Evolutionary conservation across 2,113 vertebrate genomes (phyloP).

Genomic region (Osmerus mordax): DNA sequence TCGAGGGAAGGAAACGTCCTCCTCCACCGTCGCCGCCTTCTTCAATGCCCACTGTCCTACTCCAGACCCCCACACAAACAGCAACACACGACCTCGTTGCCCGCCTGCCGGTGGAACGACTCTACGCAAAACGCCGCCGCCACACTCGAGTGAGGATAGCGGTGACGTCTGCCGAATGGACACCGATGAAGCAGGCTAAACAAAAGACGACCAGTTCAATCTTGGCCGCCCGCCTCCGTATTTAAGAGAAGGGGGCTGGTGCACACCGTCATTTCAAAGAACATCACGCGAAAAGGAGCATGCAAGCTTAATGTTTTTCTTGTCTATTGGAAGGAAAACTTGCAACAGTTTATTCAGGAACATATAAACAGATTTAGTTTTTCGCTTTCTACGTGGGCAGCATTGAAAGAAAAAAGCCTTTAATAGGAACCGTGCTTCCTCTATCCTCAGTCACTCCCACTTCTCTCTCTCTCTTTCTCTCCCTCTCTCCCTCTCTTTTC

Average conservation of each 20-base stretch:
- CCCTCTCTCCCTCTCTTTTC: slow-evolving; percentile 33
- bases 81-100: not conserved
- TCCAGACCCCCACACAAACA: slow-evolving; percentile 4
- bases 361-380: not conserved
- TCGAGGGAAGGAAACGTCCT: slow-evolving; percentile 30
- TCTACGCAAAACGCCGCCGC: not conserved
- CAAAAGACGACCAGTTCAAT: not conserved
- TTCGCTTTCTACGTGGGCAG: not conserved
- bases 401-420: not conserved
- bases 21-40: not conserved
- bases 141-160: not conserved
- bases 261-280: too few relatives aligned
- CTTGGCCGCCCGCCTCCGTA: not conserved
- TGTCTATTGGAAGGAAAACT: too few relatives aligned
- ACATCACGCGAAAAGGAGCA: too few relatives aligned
- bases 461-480: not conserved
- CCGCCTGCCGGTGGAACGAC: not conserved
- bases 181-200: not conserved
- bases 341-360: too few relatives aligned
- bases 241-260: too few relatives aligned
- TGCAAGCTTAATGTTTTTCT: too few relatives aligned
- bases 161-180: slow-evolving; percentile 9
- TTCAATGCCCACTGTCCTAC: not conserved
- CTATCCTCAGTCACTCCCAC: not conserved
- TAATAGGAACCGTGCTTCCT: not conserved